phyloP scores from a whole-genome alignment of 2,113 vertebrate species.

The Electrona antarctica region DNA sequence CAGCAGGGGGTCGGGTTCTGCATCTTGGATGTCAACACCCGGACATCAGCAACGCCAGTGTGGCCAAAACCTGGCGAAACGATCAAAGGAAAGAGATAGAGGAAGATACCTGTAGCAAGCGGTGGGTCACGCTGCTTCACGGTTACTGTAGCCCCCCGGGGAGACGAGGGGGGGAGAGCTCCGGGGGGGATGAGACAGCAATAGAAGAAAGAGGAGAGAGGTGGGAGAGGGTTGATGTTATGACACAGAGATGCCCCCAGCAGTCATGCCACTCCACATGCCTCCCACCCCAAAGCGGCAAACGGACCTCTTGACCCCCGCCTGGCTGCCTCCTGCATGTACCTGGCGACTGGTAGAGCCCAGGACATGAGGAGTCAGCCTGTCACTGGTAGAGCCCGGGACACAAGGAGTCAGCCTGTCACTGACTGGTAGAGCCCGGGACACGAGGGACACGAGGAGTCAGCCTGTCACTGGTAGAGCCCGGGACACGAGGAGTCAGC shows the following conservation, averaged over 20 bases:
- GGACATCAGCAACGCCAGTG: constrained; percentile 52
- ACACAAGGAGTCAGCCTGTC: constrained; percentile 58
- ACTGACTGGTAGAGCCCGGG: constrained; percentile 42
- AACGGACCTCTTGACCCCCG: constrained; percentile 42
- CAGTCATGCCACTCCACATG: constrained; percentile 41
- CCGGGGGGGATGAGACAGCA: constrained; percentile 47
- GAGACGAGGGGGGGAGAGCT: constrained; percentile 36
- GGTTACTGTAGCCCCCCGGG: constrained; percentile 58
- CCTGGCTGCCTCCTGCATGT: constrained; percentile 49
- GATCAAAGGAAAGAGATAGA: constrained; percentile 52
- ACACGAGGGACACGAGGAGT: no score
- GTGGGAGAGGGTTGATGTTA: constrained; percentile 51
- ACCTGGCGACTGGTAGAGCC: constrained; percentile 28
- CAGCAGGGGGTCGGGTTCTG: constrained; percentile 68
- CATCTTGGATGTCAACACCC: constrained; percentile 74
- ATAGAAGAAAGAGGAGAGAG: constrained; percentile 46
- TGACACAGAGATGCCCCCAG: constrained; percentile 54
- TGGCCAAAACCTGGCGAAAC: constrained; percentile 63
- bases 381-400: constrained; percentile 46
- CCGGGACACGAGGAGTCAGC: constrained; percentile 18
- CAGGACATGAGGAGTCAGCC: constrained; percentile 1
- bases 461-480: constrained; percentile 48
- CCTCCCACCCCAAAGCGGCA: constrained; percentile 38
- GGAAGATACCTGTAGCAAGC: not conserved
- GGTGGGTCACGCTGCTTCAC: constrained; percentile 41